Base-by-base conservation (phyloP, 2,888 invertebrate species). In the Phymatocera aterrima region DNA sequence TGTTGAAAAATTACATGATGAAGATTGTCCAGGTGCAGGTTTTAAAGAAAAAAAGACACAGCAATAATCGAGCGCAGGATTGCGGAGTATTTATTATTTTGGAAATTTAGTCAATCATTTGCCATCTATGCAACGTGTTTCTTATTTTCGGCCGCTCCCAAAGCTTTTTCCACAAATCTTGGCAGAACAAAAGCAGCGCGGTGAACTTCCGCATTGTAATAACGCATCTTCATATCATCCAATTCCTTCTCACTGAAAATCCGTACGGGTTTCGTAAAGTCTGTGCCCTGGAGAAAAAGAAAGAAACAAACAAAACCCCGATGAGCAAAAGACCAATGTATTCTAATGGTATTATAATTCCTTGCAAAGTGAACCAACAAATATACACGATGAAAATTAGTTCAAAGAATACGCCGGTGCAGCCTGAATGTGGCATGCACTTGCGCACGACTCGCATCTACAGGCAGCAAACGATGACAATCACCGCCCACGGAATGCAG, bases 121-220 rank as follows among this genome's bases (percentile, higher is more conserved):
- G 54, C 10, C 1, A 54, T 10, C 15, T 54, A 24, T 5, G 4
- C 10, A 24, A 57, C 24, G 15, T 21, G 8, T 21, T 28, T 37
- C 40, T n/a, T n/a, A 8, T 46, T 51, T 1, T 21, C 31, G 0
- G 6, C 1, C 1, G n/a, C 10, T 72, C 12, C 12, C 8, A 75
- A 57, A 3, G 81, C 82, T 79, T 88, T 89, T 31, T 85, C 88
- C 15, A 92, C 95, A 91, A 97, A 98, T 81, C 96, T 94, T 0
- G 99, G 99, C 81, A 99, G 91, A 0, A 94, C 93, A 89, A 99
- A 99, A 0, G 98, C 94, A 0, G 97, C 95, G 77, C 92, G 92
- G 88, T 99, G 99, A 0, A 98, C 91, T n/a, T 95, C 94, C 2
- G 93, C 92, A 82, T 95, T 95, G 88, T 99, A 99, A 91, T 98